A percentile compares a stretch with the other conserved stretches of the same genome.
phyloP scores from a whole-genome alignment of 2,797 vertebrate species.

The Esox masquinongy region DNA sequence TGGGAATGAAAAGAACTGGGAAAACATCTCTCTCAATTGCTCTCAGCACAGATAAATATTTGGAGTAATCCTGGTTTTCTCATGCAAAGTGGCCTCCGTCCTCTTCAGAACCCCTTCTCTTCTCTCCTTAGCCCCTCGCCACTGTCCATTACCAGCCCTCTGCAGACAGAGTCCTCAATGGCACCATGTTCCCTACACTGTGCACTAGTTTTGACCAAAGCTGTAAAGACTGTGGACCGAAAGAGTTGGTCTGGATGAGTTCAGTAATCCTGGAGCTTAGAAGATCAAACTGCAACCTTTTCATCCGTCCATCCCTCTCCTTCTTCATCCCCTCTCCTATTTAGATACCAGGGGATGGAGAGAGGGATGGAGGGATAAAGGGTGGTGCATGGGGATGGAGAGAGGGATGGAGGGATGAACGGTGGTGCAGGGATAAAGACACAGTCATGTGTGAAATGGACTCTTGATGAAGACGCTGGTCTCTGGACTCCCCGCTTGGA shows the following conservation, averaged over 20 bases:
- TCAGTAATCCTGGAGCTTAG: slow-evolving; percentile 69
- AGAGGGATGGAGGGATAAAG: too few relatives aligned
- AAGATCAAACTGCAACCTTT: slow-evolving; percentile 66
- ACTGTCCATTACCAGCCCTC: slow-evolving; percentile 49
- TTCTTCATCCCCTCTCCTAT: slow-evolving; percentile 33
- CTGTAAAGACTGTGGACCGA: too few relatives aligned
- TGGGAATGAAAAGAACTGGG: slow-evolving; percentile 54
- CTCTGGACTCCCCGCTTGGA: slow-evolving; percentile 55
- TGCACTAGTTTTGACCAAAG: too few relatives aligned
- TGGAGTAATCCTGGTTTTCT: slow-evolving; percentile 83
- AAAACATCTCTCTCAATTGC: slow-evolving; percentile 72
- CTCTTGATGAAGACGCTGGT: slow-evolving; percentile 65
- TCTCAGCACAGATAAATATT: slow-evolving; percentile 76
- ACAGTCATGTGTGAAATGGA: slow-evolving; percentile 82
- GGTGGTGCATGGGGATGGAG: too few relatives aligned
- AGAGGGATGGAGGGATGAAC: too few relatives aligned
- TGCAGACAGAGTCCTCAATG: not conserved
- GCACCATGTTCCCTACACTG: too few relatives aligned
- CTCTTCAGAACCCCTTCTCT: too few relatives aligned
- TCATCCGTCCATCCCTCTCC: not conserved
- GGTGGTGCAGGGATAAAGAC: not conserved
- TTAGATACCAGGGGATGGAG: slow-evolving; percentile 67
- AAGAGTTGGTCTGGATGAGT: slow-evolving; percentile 52
- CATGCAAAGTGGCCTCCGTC: slow-evolving; percentile 74
- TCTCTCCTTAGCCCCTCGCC: too few relatives aligned